Evolutionary conservation across 2,113 vertebrate species (phyloP), one percentile per base, ranked within the genome.

Genomic region (cattle (Bos taurus)): DNA sequence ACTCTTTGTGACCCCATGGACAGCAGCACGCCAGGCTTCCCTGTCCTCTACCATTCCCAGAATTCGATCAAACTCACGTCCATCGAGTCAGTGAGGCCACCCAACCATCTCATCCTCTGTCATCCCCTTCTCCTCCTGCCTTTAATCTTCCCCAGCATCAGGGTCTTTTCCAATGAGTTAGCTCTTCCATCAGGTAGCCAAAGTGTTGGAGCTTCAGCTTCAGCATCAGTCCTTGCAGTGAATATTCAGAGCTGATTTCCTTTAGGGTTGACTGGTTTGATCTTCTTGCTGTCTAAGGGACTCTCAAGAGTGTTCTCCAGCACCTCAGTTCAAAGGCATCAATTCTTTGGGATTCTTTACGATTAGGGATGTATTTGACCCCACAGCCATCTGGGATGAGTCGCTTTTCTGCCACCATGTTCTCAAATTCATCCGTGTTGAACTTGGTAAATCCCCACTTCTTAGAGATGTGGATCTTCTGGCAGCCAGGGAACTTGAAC

Each of bases 71-170:
- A 74, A 40, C 67, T 74, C 67, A 74, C 0, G 10, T 71, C 67
- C n/a, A 71, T 71, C 0, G 2, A 71, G 67, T 40, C 0, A 0
- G 67, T 71, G 67, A 71, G n/a, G n/a, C n/a, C n/a, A 71, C 36
- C 67, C n/a, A 71, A 71, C 19, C 36, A 25, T 40, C 67, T 74
- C 67, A 40, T 74, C 36, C 67, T 36, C 4, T 74, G 67, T 74
- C 1, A 23, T 74, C 67, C 67, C 67, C 36, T 25, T 74, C 36
- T 23, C 36, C 67, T 74, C 21, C 21, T 74, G n/a, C n/a, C 10
- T 6, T 74, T 36, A 40, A 36, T 40, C 36, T 40, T 74, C 11
- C 67, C 67, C 36, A 40, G 67, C n/a, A 40, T 71, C 67, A 71
- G 67, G 67, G 67, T 74, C 21, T 74, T 74, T 74, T 25, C 36